Percentiles rank a stretch among this genome's conserved stretches.
phyloP scores from a whole-genome alignment of 1,140 invertebrate species.

The Achatina immaculata region DNA sequence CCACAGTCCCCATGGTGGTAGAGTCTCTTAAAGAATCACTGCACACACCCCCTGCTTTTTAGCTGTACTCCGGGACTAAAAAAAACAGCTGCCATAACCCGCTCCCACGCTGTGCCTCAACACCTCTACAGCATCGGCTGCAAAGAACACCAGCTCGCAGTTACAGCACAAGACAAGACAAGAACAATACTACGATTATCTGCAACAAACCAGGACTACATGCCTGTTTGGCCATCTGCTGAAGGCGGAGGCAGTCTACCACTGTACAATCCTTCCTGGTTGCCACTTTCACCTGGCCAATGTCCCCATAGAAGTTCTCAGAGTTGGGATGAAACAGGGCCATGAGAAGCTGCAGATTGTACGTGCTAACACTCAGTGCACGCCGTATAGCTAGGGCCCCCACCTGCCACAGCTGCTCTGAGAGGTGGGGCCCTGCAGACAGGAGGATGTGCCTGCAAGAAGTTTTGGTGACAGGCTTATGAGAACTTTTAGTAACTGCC shows the following conservation, averaged over 20 bases:
- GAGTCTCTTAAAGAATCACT: no score
- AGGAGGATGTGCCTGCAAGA: slow-evolving; percentile 88
- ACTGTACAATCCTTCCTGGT: slow-evolving; percentile 86
- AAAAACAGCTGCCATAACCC: no score
- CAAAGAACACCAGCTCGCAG: no score
- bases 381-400: slow-evolving; percentile 83
- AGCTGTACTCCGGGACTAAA: no score
- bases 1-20: no score
- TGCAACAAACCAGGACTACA: no score
- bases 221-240: slow-evolving; percentile 88
- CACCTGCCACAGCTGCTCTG: slow-evolving; percentile 87
- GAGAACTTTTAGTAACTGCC: neutral
- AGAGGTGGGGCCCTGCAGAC: slow-evolving; percentile 84
- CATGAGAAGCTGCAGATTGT: slow-evolving; percentile 86
- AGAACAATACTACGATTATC: no score
- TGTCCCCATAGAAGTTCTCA: slow-evolving; percentile 92
- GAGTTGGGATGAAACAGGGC: slow-evolving; percentile 89
- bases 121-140: no score
- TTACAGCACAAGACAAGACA: no score
- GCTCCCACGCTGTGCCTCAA: no score
- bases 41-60: no score
- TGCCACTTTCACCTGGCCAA: slow-evolving; percentile 92
- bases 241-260: slow-evolving; percentile 84
- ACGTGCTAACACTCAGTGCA: slow-evolving; percentile 85
- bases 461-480: slow-evolving; percentile 44